Evolutionary conservation across 2,113 vertebrate genomes (phyloP), one percentile per base, ranked within the genome.

Genomic region (Mandrillus leucophaeus): DNA sequence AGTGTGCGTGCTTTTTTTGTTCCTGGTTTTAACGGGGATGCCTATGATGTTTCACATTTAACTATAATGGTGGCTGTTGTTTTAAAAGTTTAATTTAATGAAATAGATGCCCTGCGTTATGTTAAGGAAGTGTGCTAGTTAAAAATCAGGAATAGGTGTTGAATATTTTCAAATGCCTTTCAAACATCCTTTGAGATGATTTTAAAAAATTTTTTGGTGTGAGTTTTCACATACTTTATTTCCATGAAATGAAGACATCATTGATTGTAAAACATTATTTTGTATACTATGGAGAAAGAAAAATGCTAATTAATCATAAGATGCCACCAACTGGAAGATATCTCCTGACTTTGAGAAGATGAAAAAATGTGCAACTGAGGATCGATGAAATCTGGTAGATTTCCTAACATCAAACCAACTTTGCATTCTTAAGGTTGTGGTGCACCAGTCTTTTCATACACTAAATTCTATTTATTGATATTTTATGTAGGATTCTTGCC

Each of bases 21-120:
- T 97, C 66, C 90, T 98, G 89, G 98, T 98, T 17, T 64, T 98
- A 23, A 98, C 97, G 0, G 97, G 97, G 17, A 98, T 97, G 98
- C 98, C 98, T 1, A 86, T 96, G 93, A 95, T 93, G 88, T 88
- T 97, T 32, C 88, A 93, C 88, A 64, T 98, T 43, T 96, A 92
- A 70, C 32, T 1, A 0, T 3, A 2, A 27, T 2, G 3, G 25
- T 8, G 32, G 40, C 57, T 23, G 1, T 22, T 23, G 32, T 10
- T 20, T 17, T 0, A 32, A 32, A 64, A 30, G 61, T 64, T 64
- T 64, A 32, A 64, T 64, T 32, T 32, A 64, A 64, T 64, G 32
- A 94, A n/a, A 85, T 17, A 10, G 13, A 43, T 2, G 22, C 12
- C 20, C 27, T 4, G 32, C 52, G 22, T 80, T 55, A 48, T 12